Evolutionary conservation across 1,140 invertebrate genomes (phyloP), one percentile per base, ranked within the genome.

Genomic region (Monochamus saltuarius): DNA sequence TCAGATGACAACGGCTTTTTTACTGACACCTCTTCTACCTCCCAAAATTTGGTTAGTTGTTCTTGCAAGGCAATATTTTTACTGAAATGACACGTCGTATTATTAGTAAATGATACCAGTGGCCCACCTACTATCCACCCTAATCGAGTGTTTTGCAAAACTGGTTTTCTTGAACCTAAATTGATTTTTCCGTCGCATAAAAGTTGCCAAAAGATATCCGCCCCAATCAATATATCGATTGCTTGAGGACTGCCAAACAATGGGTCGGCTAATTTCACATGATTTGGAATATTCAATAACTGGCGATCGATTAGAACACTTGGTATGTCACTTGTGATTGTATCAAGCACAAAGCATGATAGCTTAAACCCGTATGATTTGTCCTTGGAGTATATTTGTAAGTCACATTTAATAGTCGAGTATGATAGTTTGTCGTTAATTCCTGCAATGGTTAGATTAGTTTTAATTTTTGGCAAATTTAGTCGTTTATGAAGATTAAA

Each of bases 101-200:
- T n/a, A 13, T 11, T 10, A 14, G 16, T 38, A 11, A 16, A 13
- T 16, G 13, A 10, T 11, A 39, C 9, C 4, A 1, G 17, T 51
- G 6, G 8, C 34, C n/a, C 7, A 35, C 3, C 22, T 14, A 13
- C 9, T 10, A 56, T 37, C 54, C 54, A 56, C 8, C 54, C 54
- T 45, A 56, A 45, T 6, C 19, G 10, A n/a, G 54, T 56, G 1
- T 56, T 56, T 45, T 59, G 42, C 11, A 59, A 13, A 6, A 59
- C 17, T 14, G n/a, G 2, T 29, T 3, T 29, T 4, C 35, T 14
- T 45, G 17, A 8, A 35, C 38, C 39, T n/a, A 36, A 14, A 36
- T 38, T 35, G 14, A 22, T 14, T 54, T 17, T 2, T 8, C 38
- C 49, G 10, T 2, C 6, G 6, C 22, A 29, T 29, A 29, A 29